These are phyloP conservation scores for Ispidina lecontei DNA, from an alignment of 2,797 vertebrate species.

Conservation along the genomic window DNA sequence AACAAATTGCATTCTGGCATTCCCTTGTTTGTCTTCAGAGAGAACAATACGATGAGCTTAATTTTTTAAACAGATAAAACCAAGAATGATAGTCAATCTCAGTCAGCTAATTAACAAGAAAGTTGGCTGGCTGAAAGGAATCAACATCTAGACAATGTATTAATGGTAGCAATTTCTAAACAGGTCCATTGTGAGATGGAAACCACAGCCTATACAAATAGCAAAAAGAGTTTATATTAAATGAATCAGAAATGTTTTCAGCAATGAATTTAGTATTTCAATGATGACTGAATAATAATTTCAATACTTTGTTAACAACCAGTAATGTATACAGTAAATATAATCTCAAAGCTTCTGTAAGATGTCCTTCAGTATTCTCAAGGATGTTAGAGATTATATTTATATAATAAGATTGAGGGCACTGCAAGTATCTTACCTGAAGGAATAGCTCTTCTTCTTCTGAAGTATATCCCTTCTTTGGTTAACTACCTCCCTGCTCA, in stretches of 20 bases:
- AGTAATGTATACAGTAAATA: neutral
- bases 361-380: neutral
- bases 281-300: neutral
- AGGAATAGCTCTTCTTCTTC: neutral
- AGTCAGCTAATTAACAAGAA: neutral
- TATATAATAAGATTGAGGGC: neutral
- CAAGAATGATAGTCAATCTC: neutral
- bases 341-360: neutral
- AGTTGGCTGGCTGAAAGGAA: neutral
- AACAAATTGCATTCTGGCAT: neutral
- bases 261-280: neutral
- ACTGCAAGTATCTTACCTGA: neutral
- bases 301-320: neutral
- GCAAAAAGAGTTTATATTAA: neutral
- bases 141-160: neutral
- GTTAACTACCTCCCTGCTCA: neutral
- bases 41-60: neutral
- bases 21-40: neutral
- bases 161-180: neutral
- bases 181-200: neutral
- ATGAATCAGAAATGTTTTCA: neutral
- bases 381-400: neutral
- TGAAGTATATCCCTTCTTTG: neutral
- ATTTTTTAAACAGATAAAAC: conserved; percentile 2
- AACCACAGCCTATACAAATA: neutral